Evolutionary conservation across 1,140 invertebrate species (phyloP), one percentile per base, ranked within the genome.

Genomic region (Drosophila trapezifrons): DNA sequence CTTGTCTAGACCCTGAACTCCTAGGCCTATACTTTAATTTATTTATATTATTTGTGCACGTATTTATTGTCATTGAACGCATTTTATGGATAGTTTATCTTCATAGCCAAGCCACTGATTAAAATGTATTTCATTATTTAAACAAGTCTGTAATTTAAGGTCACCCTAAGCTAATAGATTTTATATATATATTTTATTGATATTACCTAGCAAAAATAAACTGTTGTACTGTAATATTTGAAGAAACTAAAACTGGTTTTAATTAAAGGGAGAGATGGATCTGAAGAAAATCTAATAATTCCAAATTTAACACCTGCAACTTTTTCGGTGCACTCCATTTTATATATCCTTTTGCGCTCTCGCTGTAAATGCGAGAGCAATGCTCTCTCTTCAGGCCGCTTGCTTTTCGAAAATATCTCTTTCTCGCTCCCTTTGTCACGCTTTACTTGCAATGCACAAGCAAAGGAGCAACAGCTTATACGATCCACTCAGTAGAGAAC

Each of bases 101-200:
- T 71, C 63, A 59, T 76, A 71, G 76, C 57, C 46, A 85, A 75
- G 78, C 81, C 81, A 85, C 81, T 86, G 81, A 86, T 87, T 87
- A 87, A 59, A 87, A 65, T 37, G 25, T 78, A 87, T 73, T 60
- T 56, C 62, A 86, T 62, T 80, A 64, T 64, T 54, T 72, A 32
- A 51, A 38, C 9, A 38, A 46, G 15, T 27, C 43, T 62, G 38
- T 57, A 42, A 15, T 42, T 32, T 49, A 58, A 57, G 42, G 37
- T 43, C 25, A 35, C 40, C 29, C 17, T 59, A 71, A 20, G 25
- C n/a, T 64, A 73, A 64, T 55, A 56, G 17, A 55, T 22, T 45
- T 17, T 43, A 20, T 71, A 43, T 45, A 15, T 43, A 20, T 71
- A 43, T 18, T 32, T 32, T 13, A 55, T 25, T 43, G 43, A 51